Percentiles rank a stretch among this genome's conserved stretches.
phyloP scores from a whole-genome alignment of 2,888 invertebrate genomes.

The Volucella inflata region DNA sequence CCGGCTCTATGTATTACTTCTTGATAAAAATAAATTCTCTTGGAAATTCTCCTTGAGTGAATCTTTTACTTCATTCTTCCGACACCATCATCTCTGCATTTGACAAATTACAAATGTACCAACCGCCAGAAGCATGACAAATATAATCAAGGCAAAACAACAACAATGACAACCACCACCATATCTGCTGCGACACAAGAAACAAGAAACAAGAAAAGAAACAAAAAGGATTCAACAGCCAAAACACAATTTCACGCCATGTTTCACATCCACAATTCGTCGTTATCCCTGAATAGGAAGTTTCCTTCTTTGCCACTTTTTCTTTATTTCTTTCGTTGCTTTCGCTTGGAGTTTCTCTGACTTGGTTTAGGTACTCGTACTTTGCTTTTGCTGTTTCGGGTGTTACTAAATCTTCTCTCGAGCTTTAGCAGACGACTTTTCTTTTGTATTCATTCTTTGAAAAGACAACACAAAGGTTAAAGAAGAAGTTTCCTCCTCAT shows the following conservation, averaged over 20 bases:
- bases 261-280: constrained; percentile 81
- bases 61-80: too few relatives aligned
- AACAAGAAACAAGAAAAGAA: constrained; percentile 62
- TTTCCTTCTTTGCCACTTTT: constrained; percentile 67
- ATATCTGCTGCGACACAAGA: constrained; percentile 35
- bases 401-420: neutral
- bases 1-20: too few relatives aligned
- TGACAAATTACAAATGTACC: constrained; percentile 76
- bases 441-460: constrained; percentile 61
- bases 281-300: constrained; percentile 69
- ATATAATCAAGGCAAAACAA: constrained; percentile 29
- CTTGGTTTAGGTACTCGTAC: neutral
- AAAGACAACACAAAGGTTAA: constrained; percentile 72
- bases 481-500: constrained; percentile 67
- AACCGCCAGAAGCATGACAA: constrained; percentile 21
- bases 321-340: constrained; percentile 10
- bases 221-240: constrained; percentile 73
- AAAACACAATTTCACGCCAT: constrained; percentile 84
- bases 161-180: constrained; percentile 43
- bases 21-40: too few relatives aligned
- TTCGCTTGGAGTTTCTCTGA: neutral
- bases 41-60: neutral
- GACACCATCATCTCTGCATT: constrained; percentile 48
- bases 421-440: constrained; percentile 38
- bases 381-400: constrained; percentile 4